Conservation (phyloP, 1,140 invertebrate species). For the Berghia stephanieae region DNA sequence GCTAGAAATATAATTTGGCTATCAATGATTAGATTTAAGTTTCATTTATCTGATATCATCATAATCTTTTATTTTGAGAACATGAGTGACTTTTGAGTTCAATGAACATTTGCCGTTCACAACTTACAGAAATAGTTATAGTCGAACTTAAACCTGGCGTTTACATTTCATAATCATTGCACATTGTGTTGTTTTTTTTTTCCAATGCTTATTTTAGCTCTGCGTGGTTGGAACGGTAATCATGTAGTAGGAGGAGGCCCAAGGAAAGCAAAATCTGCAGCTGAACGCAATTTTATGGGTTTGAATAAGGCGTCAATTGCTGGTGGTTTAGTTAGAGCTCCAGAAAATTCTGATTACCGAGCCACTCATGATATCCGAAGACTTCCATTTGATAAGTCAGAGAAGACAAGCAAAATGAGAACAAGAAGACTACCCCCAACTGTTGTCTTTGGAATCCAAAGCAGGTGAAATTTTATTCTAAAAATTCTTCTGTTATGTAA, state of each 20-base stretch:
- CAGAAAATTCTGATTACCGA: slow-evolving; percentile 57
- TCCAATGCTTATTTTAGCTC: slow-evolving; percentile 33
- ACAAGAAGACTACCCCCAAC: slow-evolving; percentile 52
- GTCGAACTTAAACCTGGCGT: no score
- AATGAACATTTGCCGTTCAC: no score
- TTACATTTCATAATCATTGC: no score
- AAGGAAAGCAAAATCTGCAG: slow-evolving; percentile 43
- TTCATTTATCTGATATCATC: no score
- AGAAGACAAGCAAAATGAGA: slow-evolving; percentile 43
- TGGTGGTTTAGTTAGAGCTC: slow-evolving; percentile 55
- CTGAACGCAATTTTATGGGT: slow-evolving; percentile 60
- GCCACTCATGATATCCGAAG: slow-evolving; percentile 59
- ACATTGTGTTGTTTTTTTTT: no score
- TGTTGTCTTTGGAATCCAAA: slow-evolving; percentile 62
- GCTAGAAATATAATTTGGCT: no score
- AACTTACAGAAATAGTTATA: no score
- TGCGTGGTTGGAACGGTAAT: slow-evolving; percentile 37
- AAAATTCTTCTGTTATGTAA: no score
- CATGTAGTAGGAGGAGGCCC: slow-evolving; percentile 40
- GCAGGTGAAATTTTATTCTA: slow-evolving; percentile 49
- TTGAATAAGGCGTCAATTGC: slow-evolving; percentile 59
- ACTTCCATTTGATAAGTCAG: slow-evolving; percentile 40
- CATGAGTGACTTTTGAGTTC: no score
- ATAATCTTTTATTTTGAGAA: no score
- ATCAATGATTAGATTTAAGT: no score